phyloP scores from a whole-genome alignment of 2,113 vertebrate species.

The Dipodomys spectabilis region DNA sequence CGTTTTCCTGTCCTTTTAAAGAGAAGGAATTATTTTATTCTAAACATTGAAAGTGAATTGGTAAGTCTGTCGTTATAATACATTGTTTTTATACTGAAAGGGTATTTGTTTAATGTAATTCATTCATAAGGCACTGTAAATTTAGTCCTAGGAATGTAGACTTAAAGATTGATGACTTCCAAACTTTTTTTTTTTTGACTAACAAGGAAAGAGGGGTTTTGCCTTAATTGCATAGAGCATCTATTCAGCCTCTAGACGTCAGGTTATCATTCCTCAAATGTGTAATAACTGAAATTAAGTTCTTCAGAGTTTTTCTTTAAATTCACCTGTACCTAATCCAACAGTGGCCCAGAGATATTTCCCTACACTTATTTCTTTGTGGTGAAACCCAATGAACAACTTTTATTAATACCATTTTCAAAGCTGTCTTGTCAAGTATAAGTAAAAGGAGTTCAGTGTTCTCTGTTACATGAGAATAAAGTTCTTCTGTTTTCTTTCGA shows the following conservation, averaged over 20 bases:
- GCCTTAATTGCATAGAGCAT: constrained; percentile 62
- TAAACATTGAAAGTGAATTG: not conserved
- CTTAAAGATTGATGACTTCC: constrained; percentile 48
- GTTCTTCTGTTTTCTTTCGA: constrained; percentile 73
- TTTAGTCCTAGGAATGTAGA: constrained; percentile 40
- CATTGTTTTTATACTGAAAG: constrained; percentile 1
- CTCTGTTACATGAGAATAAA: constrained; percentile 67
- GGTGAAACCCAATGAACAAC: constrained; percentile 47
- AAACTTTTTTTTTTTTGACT: constrained; percentile 50
- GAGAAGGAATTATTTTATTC: constrained; percentile 63
- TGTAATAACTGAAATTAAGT: constrained; percentile 47
- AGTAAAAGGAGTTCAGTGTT: constrained; percentile 61
- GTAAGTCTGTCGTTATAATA: not conserved
- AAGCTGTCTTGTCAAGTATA: constrained; percentile 64
- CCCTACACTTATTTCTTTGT: constrained; percentile 67
- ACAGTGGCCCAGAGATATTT: constrained; percentile 48
- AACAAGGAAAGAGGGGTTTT: constrained; percentile 68
- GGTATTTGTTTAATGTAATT: constrained; percentile 45
- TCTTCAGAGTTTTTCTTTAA: constrained; percentile 48
- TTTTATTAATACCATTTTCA: constrained; percentile 59
- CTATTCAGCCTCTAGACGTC: constrained; percentile 58
- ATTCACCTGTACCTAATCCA: constrained; percentile 35
- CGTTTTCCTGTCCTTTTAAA: constrained; percentile 59
- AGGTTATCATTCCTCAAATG: constrained; percentile 42
- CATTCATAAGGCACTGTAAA: constrained; percentile 31